phyloP scores from a whole-genome alignment of 53 echinoderm and acorn worm genomes.

The Hippasteria phrygiana region DNA sequence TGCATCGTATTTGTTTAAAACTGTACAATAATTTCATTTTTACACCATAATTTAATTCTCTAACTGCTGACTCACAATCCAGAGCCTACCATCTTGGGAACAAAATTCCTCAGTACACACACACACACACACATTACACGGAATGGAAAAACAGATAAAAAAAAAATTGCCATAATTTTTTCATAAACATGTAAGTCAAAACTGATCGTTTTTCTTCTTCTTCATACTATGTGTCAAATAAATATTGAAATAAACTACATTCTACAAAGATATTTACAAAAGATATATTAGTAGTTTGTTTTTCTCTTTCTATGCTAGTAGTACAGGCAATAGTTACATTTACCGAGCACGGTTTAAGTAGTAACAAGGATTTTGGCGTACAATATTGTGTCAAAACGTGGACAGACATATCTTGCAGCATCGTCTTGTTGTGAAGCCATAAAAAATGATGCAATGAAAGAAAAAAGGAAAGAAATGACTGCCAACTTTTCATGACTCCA shows the following conservation, averaged over 20 bases:
- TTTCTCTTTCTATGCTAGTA: slow-evolving; percentile 38
- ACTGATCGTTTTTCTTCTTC: slow-evolving; percentile 22
- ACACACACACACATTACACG: slow-evolving; percentile 58
- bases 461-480: neutral
- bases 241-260: slow-evolving; percentile 67
- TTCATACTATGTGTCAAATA: slow-evolving; percentile 53
- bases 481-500: neutral
- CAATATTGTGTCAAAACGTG: neutral
- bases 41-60: slow-evolving; percentile 59
- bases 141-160: slow-evolving; percentile 52
- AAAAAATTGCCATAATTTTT: slow-evolving; percentile 57
- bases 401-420: slow-evolving; percentile 9
- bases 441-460: neutral
- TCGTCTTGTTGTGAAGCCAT: neutral
- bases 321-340: slow-evolving; percentile 32
- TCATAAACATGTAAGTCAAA: slow-evolving; percentile 60
- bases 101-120: slow-evolving; percentile 28
- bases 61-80: neutral
- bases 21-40: slow-evolving; percentile 49
- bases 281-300: slow-evolving; percentile 57
- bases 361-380: neutral
- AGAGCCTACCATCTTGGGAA: slow-evolving; percentile 9
- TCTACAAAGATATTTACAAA: slow-evolving; percentile 67
- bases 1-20: slow-evolving; percentile 52
- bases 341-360: slow-evolving; percentile 1